phyloP scores from a whole-genome alignment of 1,140 invertebrate genomes.

The Drosophila seguyi region DNA sequence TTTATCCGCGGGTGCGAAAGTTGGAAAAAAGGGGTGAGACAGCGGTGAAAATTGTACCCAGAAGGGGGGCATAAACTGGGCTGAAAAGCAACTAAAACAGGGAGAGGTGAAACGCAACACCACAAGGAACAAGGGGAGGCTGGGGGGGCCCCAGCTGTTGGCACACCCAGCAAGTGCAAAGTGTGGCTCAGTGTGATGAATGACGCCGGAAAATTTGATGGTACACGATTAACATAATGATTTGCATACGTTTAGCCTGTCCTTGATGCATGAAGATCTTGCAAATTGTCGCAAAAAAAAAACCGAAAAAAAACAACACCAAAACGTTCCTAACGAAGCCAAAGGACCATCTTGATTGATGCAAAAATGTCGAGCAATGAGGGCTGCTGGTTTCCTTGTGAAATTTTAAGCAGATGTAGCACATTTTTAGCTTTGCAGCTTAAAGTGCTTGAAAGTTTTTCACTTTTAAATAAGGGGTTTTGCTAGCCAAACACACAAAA shows the following conservation, averaged over 20 bases:
- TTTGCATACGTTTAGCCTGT: conserved; percentile 50
- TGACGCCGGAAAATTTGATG: conserved; percentile 48
- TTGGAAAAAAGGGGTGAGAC: background rate
- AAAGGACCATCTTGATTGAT: conserved; percentile 43
- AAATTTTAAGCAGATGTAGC: conserved; percentile 17
- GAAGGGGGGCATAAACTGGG: background rate
- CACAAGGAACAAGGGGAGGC: background rate
- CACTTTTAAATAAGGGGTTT: too few species aligned
- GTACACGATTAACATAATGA: conserved; percentile 49
- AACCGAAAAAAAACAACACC: background rate
- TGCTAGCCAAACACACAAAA: too few species aligned
- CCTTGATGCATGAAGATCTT: conserved; percentile 41
- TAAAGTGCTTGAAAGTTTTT: background rate
- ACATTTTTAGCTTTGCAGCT: conserved; percentile 2
- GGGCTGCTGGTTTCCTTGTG: conserved; percentile 1
- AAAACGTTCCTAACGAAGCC: conserved; percentile 19
- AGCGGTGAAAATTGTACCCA: background rate
- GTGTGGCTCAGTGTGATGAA: conserved; percentile 48
- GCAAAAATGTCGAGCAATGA: conserved; percentile 9
- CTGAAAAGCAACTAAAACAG: background rate
- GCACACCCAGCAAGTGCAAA: conserved; percentile 11
- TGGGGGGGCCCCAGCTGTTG: conserved; percentile 12
- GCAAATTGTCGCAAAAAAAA: conserved; percentile 25
- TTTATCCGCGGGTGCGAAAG: too few species aligned
- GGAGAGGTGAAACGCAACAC: background rate